Conservation (phyloP, 64 coral and sea anemone genomes). For the Actinia equina region DNA sequence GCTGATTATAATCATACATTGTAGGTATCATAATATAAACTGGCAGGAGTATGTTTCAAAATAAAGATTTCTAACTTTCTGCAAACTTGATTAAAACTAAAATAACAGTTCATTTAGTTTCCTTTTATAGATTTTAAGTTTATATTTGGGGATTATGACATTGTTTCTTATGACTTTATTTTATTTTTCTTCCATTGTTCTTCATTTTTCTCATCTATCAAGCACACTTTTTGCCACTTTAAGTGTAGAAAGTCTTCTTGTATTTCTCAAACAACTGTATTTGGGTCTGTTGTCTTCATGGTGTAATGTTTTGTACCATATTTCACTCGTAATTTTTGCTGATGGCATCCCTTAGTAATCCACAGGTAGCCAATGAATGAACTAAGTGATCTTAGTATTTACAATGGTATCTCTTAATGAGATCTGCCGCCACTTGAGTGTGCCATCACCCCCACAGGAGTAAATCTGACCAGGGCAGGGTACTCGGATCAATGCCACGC, state of each 20-base stretch:
- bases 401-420: slow-evolving; percentile 85
- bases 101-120: not conserved
- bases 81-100: not conserved
- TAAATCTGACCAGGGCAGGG: slow-evolving; percentile 72
- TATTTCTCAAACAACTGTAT: not conserved
- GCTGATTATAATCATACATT: not conserved
- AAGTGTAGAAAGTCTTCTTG: not conserved
- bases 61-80: not conserved
- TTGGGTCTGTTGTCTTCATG: not conserved
- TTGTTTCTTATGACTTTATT: not conserved
- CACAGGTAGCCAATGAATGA: not conserved
- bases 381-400: slow-evolving; percentile 32
- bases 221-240: not conserved
- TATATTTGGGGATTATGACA: not conserved
- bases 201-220: not conserved
- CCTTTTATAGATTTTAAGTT: not conserved
- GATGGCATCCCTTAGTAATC: not conserved
- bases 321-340: not conserved
- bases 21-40: not conserved
- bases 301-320: not conserved
- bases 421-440: slow-evolving; percentile 86
- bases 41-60: not conserved
- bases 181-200: not conserved
- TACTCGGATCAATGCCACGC: slow-evolving; percentile 70
- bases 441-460: slow-evolving; percentile 96